phyloP scores from a whole-genome alignment of 2,113 vertebrate genomes.

The Amblyopsis rosae region DNA sequence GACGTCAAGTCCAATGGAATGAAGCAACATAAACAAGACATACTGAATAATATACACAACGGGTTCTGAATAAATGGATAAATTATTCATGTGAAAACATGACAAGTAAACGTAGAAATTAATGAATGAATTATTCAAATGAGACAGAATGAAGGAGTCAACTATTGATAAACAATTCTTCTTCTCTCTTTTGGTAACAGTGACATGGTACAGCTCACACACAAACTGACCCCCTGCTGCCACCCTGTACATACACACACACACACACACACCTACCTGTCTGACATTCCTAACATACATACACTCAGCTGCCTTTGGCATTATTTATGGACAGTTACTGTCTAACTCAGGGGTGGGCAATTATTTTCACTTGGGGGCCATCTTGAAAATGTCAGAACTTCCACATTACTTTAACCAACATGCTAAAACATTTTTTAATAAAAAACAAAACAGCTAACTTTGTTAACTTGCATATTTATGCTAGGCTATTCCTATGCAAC shows the following conservation, averaged over 20 bases:
- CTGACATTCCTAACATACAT: background rate
- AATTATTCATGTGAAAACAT: constrained; percentile 63
- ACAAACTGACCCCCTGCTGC: constrained; percentile 18
- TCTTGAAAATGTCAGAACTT: too few species aligned
- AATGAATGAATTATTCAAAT: constrained; percentile 20
- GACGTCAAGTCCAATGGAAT: constrained; percentile 13
- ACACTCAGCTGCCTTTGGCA: constrained; percentile 31
- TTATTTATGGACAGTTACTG: constrained; percentile 39
- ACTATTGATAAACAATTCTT: background rate
- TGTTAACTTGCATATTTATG: too few species aligned
- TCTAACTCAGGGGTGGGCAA: too few species aligned
- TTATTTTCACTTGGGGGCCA: too few species aligned
- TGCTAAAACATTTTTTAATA: too few species aligned
- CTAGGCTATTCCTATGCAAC: too few species aligned
- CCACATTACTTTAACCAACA: too few species aligned
- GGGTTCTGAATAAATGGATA: constrained; percentile 18
- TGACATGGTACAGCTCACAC: constrained; percentile 11
- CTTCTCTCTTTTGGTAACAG: constrained; percentile 26
- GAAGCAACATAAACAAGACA: constrained; percentile 51
- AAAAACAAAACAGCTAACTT: too few species aligned
- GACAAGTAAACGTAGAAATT: constrained; percentile 43
- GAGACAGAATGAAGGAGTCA: background rate
- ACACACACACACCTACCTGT: constrained; percentile 13
- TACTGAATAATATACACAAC: background rate
- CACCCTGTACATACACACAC: constrained; percentile 21